Evolutionary conservation across 2,113 vertebrate genomes (phyloP), one percentile per base, ranked within the genome.

Genomic region (Fulmarus glacialis): DNA sequence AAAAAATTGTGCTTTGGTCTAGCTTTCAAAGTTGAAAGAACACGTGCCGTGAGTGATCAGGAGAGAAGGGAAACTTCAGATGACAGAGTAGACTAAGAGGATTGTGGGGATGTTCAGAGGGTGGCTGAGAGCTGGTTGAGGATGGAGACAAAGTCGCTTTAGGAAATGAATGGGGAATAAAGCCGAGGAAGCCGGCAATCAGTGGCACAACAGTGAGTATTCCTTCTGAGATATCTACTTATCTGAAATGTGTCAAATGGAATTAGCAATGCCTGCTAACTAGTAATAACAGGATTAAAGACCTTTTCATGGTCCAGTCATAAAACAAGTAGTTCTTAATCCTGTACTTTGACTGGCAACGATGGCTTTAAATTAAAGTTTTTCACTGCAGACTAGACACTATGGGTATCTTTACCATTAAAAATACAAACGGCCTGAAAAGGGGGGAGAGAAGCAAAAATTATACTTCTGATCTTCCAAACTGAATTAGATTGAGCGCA

Each of bases 271-370:
- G 56, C 80, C 73, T 91, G 24, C 55, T 91, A 92, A 91, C 22
- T 87, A 89, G 56, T 30, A 95, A 90, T 91, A 93, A 84, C 68
- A 82, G 64, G 64, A 97, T 95, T 95, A 95, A 95, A 95, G 70
- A 59, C 27, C 43, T 97, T 93, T 79, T 92, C 30, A 53, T 80
- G 72, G 19, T 89, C 87, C 55, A 91, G 52, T 79, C 83, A 72
- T 79, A 84, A 79, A 92, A 87, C 56, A 82, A 89, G 43, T 67
- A 47, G 38, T 68, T 81, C 56, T 84, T 95, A 97, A 93, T 96
- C 80, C 68, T 79, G 20, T 55, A 12, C 24, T 90, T 92, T 27
- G n/a, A 45, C 58, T 77, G 68, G 30, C 72, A 71, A 18, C 32
- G 59, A 47, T 89, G 63, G 58, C 32, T 81, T 86, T 50, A 78